Conservation (phyloP, 1,140 invertebrate species). For the Hyles vespertilio region DNA sequence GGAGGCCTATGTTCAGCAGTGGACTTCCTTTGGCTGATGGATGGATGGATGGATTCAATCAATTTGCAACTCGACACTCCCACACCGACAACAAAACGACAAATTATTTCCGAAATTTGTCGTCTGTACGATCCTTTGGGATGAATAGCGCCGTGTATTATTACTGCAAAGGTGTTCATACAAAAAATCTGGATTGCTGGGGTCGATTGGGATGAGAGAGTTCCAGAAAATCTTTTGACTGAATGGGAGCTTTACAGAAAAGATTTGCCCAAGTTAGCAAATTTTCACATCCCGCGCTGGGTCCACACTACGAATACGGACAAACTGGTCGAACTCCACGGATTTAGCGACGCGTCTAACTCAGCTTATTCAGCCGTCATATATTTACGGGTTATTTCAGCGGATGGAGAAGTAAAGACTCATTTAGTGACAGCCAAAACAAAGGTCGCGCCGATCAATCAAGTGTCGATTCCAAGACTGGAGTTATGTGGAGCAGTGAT, state of each 20-base stretch:
- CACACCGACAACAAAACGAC: constrained; percentile 17
- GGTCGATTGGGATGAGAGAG: constrained; percentile 52
- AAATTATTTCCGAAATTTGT: constrained; percentile 22
- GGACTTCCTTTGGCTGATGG: too few relatives aligned
- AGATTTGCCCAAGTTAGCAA: constrained; percentile 16
- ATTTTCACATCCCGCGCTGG: constrained; percentile 17
- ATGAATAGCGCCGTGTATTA: constrained; percentile 51
- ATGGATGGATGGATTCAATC: too few relatives aligned
- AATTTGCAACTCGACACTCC: neutral
- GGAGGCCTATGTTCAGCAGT: too few relatives aligned
- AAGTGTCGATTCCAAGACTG: constrained; percentile 1
- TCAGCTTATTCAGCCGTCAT: constrained; percentile 1
- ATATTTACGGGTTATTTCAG: constrained; percentile 1
- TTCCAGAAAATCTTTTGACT: constrained; percentile 21
- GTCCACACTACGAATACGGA: neutral
- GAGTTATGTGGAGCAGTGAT: constrained; percentile 5
- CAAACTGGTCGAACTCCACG: constrained; percentile 1
- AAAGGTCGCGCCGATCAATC: constrained; percentile 2
- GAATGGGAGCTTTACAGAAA: constrained; percentile 28
- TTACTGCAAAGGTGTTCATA: constrained; percentile 63
- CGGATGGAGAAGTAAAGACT: neutral
- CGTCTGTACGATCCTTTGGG: constrained; percentile 53
- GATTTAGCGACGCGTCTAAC: constrained; percentile 5
- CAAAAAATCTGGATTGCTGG: constrained; percentile 60
- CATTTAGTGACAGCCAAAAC: constrained; percentile 1